Evolutionary conservation across 2,888 invertebrate genomes (phyloP).

Genomic region (Leucophenga montana): DNA sequence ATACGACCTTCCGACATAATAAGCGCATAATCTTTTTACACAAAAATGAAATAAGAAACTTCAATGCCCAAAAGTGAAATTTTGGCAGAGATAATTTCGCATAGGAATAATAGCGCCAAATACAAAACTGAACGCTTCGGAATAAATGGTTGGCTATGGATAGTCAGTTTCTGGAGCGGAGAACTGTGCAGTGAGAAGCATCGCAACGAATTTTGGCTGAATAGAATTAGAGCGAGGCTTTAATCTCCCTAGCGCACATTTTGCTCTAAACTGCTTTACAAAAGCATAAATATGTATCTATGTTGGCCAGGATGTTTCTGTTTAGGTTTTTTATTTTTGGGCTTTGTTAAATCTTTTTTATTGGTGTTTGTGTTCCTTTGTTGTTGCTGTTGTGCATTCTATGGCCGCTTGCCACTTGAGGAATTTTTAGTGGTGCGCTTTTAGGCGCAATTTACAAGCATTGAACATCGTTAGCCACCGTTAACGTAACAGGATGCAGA

Average conservation of each 20-base stretch:
- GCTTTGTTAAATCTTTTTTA: neutral
- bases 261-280: slow-evolving; percentile 25
- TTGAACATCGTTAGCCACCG: slow-evolving; percentile 32
- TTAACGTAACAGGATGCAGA: slow-evolving; percentile 4
- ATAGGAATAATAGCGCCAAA: slow-evolving; percentile 20
- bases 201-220: neutral
- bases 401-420: slow-evolving; percentile 32
- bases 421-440: slow-evolving; percentile 42
- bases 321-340: neutral
- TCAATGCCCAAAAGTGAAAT: slow-evolving; percentile 32
- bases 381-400: slow-evolving; percentile 23
- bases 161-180: too few species aligned
- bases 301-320: neutral
- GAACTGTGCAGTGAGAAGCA: neutral
- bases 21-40: slow-evolving; percentile 63
- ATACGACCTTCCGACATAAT: slow-evolving; percentile 60
- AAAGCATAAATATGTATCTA: neutral
- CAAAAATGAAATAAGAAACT: slow-evolving; percentile 35
- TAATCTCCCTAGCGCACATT: slow-evolving; percentile 18
- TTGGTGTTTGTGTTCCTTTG: slow-evolving; percentile 5
- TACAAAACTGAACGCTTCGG: neutral
- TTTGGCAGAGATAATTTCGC: slow-evolving; percentile 32
- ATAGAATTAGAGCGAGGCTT: neutral
- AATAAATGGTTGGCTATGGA: too few species aligned
- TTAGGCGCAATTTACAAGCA: slow-evolving; percentile 42